phyloP scores from a whole-genome alignment of 2,888 invertebrate genomes.

The Athripsodes cinereus region DNA sequence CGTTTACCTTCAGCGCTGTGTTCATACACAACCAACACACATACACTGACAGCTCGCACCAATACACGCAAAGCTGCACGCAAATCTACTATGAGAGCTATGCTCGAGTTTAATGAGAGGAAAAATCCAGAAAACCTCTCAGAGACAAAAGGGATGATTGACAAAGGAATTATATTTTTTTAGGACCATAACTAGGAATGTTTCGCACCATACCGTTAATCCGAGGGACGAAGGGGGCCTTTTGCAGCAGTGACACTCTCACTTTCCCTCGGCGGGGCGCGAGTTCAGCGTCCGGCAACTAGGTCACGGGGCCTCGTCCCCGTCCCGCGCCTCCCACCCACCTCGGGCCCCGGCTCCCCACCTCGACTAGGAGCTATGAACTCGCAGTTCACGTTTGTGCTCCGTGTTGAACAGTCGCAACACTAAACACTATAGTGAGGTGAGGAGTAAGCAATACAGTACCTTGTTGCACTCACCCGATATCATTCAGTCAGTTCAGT shows the following conservation, averaged over 20 bases:
- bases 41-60: neutral
- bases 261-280: conserved; percentile 55
- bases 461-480: neutral
- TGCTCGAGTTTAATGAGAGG: too few relatives aligned
- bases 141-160: neutral
- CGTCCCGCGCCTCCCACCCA: conserved; percentile 46
- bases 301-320: conserved; percentile 68
- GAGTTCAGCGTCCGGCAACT: conserved; percentile 72
- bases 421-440: neutral
- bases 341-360: conserved; percentile 54
- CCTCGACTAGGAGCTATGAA: conserved; percentile 48
- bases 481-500: too few relatives aligned
- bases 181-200: too few relatives aligned
- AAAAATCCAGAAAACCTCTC: too few relatives aligned
- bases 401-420: conserved; percentile 37
- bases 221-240: conserved; percentile 11
- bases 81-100: neutral
- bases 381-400: conserved; percentile 41
- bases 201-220: conserved; percentile 4
- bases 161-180: neutral
- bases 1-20: conserved; percentile 18
- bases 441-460: neutral
- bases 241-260: conserved; percentile 44
- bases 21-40: neutral
- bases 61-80: neutral